phyloP scores from a whole-genome alignment of 1,140 invertebrate genomes.

The Cecropterus lyciades region DNA sequence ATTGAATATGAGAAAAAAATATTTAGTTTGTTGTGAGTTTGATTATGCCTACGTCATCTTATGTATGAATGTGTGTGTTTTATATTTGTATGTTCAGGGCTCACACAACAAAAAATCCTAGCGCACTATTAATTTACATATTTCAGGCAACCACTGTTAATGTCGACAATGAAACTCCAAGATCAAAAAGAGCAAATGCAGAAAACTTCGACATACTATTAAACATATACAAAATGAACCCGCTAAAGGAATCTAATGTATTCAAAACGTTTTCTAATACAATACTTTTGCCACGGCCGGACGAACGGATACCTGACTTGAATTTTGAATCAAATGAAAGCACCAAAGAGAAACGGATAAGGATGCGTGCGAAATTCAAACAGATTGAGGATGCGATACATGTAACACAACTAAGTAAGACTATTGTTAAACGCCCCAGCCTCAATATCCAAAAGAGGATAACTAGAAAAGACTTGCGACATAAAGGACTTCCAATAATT shows the following conservation, averaged over 20 bases:
- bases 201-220: conserved; percentile 64
- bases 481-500: no score
- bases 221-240: conserved; percentile 70
- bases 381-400: conserved; percentile 43
- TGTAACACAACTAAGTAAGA: conserved; percentile 16
- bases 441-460: conserved; percentile 21
- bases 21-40: no score
- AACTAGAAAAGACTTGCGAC: neutral
- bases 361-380: conserved; percentile 44
- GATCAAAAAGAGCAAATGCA: conserved; percentile 45
- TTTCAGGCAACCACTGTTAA: neutral
- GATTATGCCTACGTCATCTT: no score
- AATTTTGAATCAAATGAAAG: conserved; percentile 69
- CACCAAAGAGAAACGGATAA: conserved; percentile 49
- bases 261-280: conserved; percentile 64
- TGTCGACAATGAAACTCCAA: conserved; percentile 3
- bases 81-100: no score
- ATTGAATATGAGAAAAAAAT: no score
- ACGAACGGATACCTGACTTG: conserved; percentile 38
- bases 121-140: no score
- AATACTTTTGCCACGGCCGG: conserved; percentile 55
- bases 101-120: no score
- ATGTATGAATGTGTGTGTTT: no score
- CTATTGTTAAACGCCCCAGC: conserved; percentile 8
- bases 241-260: conserved; percentile 61